These are phyloP conservation scores for Menura novaehollandiae DNA, from an alignment of 2,113 vertebrate species.

Conservation along the genomic window DNA sequence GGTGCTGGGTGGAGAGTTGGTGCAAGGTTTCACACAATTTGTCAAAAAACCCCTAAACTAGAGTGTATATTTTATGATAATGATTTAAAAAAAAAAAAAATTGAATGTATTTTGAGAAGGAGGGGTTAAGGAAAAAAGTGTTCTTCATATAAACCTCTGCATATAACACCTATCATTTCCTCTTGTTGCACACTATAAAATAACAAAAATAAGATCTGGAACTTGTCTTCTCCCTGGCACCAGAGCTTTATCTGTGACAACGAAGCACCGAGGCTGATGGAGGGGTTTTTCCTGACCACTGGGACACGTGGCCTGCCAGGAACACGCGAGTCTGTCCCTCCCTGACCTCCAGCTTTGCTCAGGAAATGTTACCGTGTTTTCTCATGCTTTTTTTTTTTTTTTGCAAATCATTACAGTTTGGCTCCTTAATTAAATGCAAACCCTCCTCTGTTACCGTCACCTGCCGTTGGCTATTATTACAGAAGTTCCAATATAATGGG, in stretches of 20 bases:
- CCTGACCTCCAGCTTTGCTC: conserved; percentile 32
- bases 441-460: conserved; percentile 68
- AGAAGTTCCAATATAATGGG: conserved; percentile 87
- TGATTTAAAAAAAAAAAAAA: not conserved
- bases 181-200: not conserved
- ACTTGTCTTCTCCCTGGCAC: conserved; percentile 52
- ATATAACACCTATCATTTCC: conserved; percentile 33
- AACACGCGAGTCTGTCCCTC: not conserved
- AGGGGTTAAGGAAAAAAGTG: not conserved
- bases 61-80: not conserved
- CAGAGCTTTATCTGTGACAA: conserved; percentile 14
- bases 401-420: conserved; percentile 18
- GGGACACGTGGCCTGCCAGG: conserved; percentile 2
- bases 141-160: conserved; percentile 64
- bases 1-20: not conserved
- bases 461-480: conserved; percentile 93
- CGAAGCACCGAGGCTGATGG: conserved; percentile 2
- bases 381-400: not conserved
- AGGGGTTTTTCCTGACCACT: not conserved
- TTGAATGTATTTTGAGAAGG: not conserved
- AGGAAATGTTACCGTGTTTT: conserved; percentile 23
- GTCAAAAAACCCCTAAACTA: not conserved
- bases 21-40: conserved; percentile 13
- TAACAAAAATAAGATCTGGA: conserved; percentile 51
- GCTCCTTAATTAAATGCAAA: not conserved